Conservation (phyloP, 2,113 vertebrate genomes). For the Hyla sarda region DNA sequence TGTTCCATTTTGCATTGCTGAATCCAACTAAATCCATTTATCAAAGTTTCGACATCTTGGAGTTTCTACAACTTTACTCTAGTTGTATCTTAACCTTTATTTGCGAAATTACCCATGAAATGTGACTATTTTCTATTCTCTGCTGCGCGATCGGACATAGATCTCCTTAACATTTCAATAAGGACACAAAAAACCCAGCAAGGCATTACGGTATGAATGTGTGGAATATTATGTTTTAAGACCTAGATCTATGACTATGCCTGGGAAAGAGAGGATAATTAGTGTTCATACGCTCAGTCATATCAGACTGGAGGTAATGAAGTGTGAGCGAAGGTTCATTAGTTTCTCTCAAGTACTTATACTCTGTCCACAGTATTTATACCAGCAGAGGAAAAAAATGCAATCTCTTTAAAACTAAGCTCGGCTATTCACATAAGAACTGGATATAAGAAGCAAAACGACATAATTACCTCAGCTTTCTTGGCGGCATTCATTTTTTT, state of each 20-base stretch:
- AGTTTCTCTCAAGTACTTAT: conserved; percentile 82
- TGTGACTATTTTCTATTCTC: conserved; percentile 56
- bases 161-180: conserved; percentile 74
- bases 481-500: conserved; percentile 7
- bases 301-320: conserved; percentile 85
- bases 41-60: conserved; percentile 25
- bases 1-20: not conserved
- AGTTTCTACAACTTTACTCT: conserved; percentile 38
- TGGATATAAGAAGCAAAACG: conserved; percentile 55
- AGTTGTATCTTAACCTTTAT: conserved; percentile 50
- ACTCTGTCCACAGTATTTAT: conserved; percentile 84
- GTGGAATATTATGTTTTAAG: conserved; percentile 78
- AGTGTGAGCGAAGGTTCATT: conserved; percentile 86
- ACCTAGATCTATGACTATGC: conserved; percentile 75
- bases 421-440: conserved; percentile 72
- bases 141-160: conserved; percentile 63
- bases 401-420: conserved; percentile 79
- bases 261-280: conserved; percentile 80
- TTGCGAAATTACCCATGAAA: conserved; percentile 67
- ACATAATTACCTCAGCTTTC: conserved; percentile 38
- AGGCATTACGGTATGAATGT: conserved; percentile 70
- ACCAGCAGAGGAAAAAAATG: conserved; percentile 76
- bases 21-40: not conserved
- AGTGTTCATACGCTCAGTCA: conserved; percentile 79
- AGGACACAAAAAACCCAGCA: conserved; percentile 72